Percentiles rank a stretch among this genome's conserved stretches.
Evolutionary conservation across 2,113 vertebrate genomes (phyloP).

Genomic region (Mesoclemmys tuberculata): DNA sequence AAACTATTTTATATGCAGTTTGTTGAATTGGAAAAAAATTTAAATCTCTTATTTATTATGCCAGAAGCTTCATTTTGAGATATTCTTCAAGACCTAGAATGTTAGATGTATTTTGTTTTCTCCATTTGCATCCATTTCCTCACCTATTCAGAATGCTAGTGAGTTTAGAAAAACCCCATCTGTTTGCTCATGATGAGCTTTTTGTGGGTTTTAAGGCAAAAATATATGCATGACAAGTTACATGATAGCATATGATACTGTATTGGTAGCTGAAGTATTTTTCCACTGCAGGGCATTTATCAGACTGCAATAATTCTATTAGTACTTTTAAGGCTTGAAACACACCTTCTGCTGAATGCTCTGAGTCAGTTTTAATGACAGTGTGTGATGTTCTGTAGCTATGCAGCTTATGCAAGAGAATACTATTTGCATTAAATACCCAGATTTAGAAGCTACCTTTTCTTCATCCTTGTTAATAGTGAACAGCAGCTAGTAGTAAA

Average conservation of each 20-base stretch:
- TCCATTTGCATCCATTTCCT: not conserved
- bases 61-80: not conserved
- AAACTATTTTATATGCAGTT: not conserved
- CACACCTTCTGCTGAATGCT: slow-evolving; percentile 73
- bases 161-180: not conserved
- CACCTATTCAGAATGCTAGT: not conserved
- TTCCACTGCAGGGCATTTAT: slow-evolving; percentile 55
- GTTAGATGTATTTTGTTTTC: not conserved
- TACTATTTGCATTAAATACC: slow-evolving; percentile 69
- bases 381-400: slow-evolving; percentile 63
- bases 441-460: slow-evolving; percentile 72
- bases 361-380: slow-evolving; percentile 77
- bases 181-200: not conserved
- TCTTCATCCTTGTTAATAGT: slow-evolving; percentile 56
- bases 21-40: not conserved
- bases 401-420: slow-evolving; percentile 71
- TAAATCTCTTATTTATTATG: not conserved
- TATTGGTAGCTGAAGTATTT: not conserved
- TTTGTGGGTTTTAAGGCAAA: not conserved
- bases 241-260: slow-evolving; percentile 4
- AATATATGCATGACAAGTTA: slow-evolving; percentile 24
- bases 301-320: slow-evolving; percentile 61
- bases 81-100: not conserved
- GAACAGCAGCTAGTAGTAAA: slow-evolving; percentile 42
- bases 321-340: slow-evolving; percentile 57